Base-by-base conservation (phyloP, 2,113 vertebrate species). In the Notechis scutatus region DNA sequence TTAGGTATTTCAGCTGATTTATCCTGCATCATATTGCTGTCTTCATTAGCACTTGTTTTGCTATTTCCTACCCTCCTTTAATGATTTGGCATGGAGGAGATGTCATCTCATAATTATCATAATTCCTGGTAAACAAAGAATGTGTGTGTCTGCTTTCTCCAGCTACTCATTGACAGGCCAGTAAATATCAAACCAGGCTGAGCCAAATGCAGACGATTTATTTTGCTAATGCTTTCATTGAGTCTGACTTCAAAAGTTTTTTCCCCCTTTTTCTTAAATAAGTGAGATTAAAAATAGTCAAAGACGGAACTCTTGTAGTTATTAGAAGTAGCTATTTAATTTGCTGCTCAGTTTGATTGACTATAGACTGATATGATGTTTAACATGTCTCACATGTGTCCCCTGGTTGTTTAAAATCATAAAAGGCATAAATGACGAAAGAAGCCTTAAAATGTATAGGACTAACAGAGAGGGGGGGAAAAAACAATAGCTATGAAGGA, bases 91-190 rank as follows among this genome's bases (percentile, higher is more conserved):
- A 34, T 61, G 15, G 61, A 21, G 91, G 87, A 10, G 91, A 34
- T 50, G 23, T 91, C 42, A 59, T 93, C 45, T 87, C 20, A 64
- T 91, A 91, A 95, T 29, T n/a, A 95, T 24, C 47, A 24, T 15
- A 90, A 0, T 15, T 86, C 89, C 59, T 45, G 90, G 50, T 45
- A 45, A 92, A 56, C 56, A 87, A 85, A 34, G 42, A 45, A 90
- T n/a, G 54, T 21, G 52, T 20, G 5, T 85, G 42, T 52, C 45
- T 90, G 39, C 23, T 69, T 86, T 64, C 24, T 64, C 20, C 74
- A 90, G 81, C 85, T 87, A 93, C 23, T 54, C 12, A 26, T 20
- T 87, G 81, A 59, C 56, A 87, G 85, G 23, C 56, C 56, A 54
- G 56, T 90, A 56, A 85, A 74, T 85, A 56, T 85, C 29, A 81